These are phyloP conservation scores for Silurus aristotelis DNA, from an alignment of 2,797 vertebrate species.

Conservation along the genomic window DNA sequence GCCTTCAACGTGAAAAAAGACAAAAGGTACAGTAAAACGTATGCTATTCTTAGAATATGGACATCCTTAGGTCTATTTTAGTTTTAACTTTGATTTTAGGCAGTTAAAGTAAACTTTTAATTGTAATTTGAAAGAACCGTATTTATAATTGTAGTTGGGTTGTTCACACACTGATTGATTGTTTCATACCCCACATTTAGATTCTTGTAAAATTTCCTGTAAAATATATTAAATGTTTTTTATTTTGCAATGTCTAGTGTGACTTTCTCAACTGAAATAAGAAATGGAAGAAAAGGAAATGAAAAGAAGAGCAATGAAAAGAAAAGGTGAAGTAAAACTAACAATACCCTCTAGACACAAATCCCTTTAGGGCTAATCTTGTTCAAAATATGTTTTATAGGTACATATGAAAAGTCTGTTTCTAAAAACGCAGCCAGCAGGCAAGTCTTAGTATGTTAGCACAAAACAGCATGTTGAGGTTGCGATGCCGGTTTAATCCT, in stretches of 20 bases:
- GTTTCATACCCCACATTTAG: not conserved
- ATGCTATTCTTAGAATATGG: not conserved
- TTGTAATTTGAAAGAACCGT: too few species aligned
- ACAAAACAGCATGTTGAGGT: not conserved
- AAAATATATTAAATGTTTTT: not conserved
- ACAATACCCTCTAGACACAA: not conserved
- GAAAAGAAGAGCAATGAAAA: not conserved
- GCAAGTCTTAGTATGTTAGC: not conserved
- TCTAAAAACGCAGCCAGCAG: not conserved
- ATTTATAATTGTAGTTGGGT: too few species aligned
- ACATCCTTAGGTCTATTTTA: not conserved
- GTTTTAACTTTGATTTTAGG: not conserved
- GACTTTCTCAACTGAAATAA: not conserved
- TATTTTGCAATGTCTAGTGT: not conserved
- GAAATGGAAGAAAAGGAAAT: not conserved
- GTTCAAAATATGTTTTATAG: not conserved
- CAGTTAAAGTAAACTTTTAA: not conserved
- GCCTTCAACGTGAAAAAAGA: not conserved
- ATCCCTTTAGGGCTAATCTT: not conserved
- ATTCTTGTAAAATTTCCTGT: not conserved
- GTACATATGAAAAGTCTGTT: not conserved
- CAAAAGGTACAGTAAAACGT: not conserved
- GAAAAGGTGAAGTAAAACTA: not conserved
- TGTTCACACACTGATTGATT: not conserved
- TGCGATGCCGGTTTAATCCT: too few species aligned